These are phyloP conservation scores for Carpatolechia fugitivella DNA, from an alignment of 2,888 invertebrate species.

Conservation along the genomic window DNA sequence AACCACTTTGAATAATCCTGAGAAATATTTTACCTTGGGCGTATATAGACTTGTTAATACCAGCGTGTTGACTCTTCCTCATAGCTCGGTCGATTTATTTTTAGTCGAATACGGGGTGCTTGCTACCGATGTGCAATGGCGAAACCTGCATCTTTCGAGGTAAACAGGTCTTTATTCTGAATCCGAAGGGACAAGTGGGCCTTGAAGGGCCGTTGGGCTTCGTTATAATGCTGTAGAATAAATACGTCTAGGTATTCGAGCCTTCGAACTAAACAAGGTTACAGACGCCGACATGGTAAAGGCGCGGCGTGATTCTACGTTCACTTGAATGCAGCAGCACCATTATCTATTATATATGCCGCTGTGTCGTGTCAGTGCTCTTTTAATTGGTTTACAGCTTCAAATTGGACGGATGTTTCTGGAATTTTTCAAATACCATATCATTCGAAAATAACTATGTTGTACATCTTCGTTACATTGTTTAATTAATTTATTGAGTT, in stretches of 20 bases:
- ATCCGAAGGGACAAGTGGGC: constrained; percentile 58
- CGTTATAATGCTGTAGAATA: constrained; percentile 48
- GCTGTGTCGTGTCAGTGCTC: constrained; percentile 27
- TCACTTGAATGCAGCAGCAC: constrained; percentile 39
- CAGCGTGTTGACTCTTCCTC: constrained; percentile 41
- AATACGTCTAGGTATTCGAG: constrained; percentile 40
- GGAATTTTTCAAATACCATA: neutral
- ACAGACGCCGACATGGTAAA: constrained; percentile 41
- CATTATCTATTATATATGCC: constrained; percentile 39
- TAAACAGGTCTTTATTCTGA: constrained; percentile 56
- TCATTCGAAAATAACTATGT: neutral
- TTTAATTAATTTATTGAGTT: constrained; percentile 14
- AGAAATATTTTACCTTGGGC: constrained; percentile 24
- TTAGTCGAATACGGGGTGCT: constrained; percentile 28
- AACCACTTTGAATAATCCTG: constrained; percentile 19
- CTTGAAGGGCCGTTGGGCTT: constrained; percentile 47
- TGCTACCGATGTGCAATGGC: constrained; percentile 35
- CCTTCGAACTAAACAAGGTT: constrained; percentile 57
- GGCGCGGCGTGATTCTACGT: constrained; percentile 41
- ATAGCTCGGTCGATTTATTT: constrained; percentile 38
- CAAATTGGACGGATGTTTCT: constrained; percentile 8
- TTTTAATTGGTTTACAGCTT: constrained; percentile 31
- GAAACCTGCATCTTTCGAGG: constrained; percentile 57
- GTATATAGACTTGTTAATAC: constrained; percentile 6
- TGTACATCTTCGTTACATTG: neutral